Conservation (phyloP, 2,888 invertebrate genomes). For the Tyria jacobaeae region DNA sequence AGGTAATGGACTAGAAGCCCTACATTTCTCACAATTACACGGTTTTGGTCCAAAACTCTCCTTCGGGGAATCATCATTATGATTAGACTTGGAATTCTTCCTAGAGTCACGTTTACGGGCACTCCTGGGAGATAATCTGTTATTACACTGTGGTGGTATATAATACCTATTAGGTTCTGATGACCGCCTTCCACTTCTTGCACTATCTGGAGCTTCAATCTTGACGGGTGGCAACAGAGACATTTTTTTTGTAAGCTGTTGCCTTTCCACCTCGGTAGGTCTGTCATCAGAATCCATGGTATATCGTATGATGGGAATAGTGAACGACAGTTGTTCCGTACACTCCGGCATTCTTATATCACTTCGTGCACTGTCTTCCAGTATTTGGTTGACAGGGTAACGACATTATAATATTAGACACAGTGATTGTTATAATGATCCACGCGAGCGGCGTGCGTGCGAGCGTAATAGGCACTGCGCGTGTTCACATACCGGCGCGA, state of each 20-base stretch:
- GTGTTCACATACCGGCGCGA: conserved; percentile 30
- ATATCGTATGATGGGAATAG: conserved; percentile 80
- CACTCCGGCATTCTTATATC: conserved; percentile 81
- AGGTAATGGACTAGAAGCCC: conserved; percentile 84
- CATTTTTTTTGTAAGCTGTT: conserved; percentile 77
- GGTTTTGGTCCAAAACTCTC: conserved; percentile 74
- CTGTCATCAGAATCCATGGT: conserved; percentile 82
- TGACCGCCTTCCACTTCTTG: conserved; percentile 71
- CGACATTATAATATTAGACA: conserved; percentile 62
- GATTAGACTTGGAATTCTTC: conserved; percentile 69
- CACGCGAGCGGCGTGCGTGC: conserved; percentile 42
- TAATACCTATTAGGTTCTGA: conserved; percentile 79
- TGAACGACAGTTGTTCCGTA: conserved; percentile 78
- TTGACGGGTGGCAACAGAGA: conserved; percentile 79
- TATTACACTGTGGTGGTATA: conserved; percentile 82
- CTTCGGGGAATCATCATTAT: conserved; percentile 67
- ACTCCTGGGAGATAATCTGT: conserved; percentile 78
- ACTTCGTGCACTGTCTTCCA: conserved; percentile 59
- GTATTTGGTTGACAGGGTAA: conserved; percentile 49
- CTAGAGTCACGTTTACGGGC: conserved; percentile 76
- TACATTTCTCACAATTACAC: conserved; percentile 81
- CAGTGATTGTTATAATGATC: conserved; percentile 34
- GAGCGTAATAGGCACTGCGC: conserved; percentile 50
- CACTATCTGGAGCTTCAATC: conserved; percentile 79
- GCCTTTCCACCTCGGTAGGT: conserved; percentile 64